Evolutionary conservation across 2,113 vertebrate species (phyloP).

Genomic region (Ivindomyrus marchei): DNA sequence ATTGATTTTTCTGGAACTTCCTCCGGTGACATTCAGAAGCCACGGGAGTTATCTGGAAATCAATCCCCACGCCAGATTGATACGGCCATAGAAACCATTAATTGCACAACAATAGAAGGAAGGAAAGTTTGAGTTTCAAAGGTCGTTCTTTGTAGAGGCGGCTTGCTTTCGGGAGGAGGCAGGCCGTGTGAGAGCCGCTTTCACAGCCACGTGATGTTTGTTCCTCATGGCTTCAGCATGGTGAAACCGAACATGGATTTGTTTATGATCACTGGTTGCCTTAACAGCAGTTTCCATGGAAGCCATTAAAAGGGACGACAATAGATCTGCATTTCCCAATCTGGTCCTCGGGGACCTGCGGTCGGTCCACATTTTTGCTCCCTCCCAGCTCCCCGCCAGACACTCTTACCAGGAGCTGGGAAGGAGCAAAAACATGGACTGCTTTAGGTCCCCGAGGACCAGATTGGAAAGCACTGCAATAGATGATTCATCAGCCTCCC

Average conservation of each 20-base stretch:
- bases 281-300: slow-evolving; percentile 5
- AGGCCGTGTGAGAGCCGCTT: not conserved
- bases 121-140: slow-evolving; percentile 38
- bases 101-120: slow-evolving; percentile 38
- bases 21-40: slow-evolving; percentile 68
- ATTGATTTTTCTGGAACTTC: slow-evolving; percentile 63
- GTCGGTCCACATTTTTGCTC: not conserved
- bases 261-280: not conserved
- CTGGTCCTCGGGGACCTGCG: not conserved
- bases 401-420: not conserved
- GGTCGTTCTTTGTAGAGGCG: not conserved
- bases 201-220: not conserved
- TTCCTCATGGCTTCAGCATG: not conserved
- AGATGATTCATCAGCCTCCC: slow-evolving; percentile 6
- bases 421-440: not conserved
- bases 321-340: not conserved
- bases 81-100: slow-evolving; percentile 54
- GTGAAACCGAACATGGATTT: not conserved
- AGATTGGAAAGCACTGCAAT: not conserved
- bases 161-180: not conserved
- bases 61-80: slow-evolving; percentile 59
- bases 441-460: not conserved
- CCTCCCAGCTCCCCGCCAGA: not conserved
- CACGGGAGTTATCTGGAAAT: slow-evolving; percentile 54
- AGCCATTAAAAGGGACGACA: not conserved